Evolutionary conservation across 2,888 invertebrate species (phyloP).

Genomic region (Acleris sparsana): DNA sequence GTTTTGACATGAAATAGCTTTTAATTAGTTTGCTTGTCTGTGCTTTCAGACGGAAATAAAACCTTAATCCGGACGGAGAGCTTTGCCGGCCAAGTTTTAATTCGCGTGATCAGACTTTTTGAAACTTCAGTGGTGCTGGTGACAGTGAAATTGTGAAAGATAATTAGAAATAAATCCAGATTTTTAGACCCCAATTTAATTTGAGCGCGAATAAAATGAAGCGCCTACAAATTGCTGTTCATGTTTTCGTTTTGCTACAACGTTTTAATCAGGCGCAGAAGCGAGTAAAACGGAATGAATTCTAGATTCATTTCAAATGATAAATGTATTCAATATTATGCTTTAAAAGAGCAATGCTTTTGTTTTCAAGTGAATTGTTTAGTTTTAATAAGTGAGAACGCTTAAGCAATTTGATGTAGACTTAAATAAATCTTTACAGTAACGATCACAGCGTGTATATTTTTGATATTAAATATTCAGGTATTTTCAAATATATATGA

Average conservation of each 20-base stretch:
- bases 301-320: neutral
- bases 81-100: slow-evolving; percentile 21
- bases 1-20: slow-evolving; percentile 12
- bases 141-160: slow-evolving; percentile 24
- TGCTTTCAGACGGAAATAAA: slow-evolving; percentile 14
- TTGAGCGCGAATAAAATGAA: neutral
- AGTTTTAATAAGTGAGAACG: no score
- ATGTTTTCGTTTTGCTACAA: neutral
- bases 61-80: slow-evolving; percentile 13
- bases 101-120: slow-evolving; percentile 24
- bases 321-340: no score
- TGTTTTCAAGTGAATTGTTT: no score
- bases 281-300: neutral
- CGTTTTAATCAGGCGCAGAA: slow-evolving; percentile 5
- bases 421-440: no score
- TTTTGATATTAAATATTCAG: no score
- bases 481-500: no score
- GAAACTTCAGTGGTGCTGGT: slow-evolving; percentile 21
- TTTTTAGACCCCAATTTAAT: neutral
- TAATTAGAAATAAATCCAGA: slow-evolving; percentile 24
- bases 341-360: no score
- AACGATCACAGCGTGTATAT: no score
- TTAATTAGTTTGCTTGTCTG: slow-evolving; percentile 16
- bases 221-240: neutral
- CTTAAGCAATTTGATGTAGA: no score